Evolutionary conservation across 2,113 vertebrate species (phyloP).

Genomic region (Glareola pratincola): DNA sequence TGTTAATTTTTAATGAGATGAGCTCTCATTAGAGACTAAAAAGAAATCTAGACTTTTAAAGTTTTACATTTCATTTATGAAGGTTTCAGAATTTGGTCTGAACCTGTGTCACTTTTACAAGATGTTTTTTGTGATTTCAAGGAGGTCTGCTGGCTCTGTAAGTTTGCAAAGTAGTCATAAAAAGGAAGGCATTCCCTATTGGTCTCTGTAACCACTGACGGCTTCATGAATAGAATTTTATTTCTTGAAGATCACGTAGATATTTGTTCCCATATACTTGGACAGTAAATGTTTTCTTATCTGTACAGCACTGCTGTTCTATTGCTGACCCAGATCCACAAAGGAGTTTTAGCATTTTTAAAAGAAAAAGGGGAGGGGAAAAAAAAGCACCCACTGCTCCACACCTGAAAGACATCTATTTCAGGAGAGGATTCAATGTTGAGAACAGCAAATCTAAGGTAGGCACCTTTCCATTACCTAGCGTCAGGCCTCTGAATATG

Average conservation of each 20-base stretch:
- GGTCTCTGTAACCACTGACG: not conserved
- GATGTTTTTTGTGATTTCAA: not conserved
- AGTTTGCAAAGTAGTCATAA: not conserved
- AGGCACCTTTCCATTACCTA: not conserved
- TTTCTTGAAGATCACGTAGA: not conserved
- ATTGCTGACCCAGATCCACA: not conserved
- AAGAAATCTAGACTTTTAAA: constrained; percentile 37
- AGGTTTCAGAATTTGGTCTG: not conserved
- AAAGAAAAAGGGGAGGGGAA: not conserved
- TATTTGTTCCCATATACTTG: not conserved
- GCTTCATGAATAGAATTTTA: not conserved
- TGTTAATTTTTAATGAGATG: constrained; percentile 65
- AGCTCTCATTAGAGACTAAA: constrained; percentile 41
- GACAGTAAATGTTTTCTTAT: not conserved
- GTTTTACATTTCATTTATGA: constrained; percentile 26
- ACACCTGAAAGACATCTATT: not conserved
- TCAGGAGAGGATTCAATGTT: not conserved
- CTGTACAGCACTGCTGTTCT: not conserved
- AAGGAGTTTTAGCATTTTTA: not conserved
- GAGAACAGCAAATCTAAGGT: not conserved
- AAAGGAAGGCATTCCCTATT: not conserved
- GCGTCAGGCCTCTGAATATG: not conserved
- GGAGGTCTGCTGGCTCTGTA: not conserved
- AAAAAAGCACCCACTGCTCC: not conserved
- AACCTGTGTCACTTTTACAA: not conserved